Evolutionary conservation across 1,140 invertebrate genomes (phyloP).

Genomic region (Calliphora vicina): DNA sequence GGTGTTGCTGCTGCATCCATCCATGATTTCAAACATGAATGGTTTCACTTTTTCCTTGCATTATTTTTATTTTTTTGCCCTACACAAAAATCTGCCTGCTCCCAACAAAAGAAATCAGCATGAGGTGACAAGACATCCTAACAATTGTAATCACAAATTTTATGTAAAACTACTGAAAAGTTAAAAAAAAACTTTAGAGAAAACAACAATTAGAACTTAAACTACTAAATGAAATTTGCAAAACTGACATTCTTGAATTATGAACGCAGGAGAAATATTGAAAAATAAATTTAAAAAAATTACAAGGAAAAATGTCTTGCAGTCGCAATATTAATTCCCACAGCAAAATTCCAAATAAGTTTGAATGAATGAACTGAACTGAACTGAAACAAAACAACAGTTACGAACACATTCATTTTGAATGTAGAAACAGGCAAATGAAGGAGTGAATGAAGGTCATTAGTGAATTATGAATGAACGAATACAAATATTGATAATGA

Average conservation of each 20-base stretch:
- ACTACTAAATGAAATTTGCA: too few relatives aligned
- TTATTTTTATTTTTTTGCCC: too few relatives aligned
- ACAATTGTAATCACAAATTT: not conserved
- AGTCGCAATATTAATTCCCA: not conserved
- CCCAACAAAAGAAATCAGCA: slow-evolving; percentile 19
- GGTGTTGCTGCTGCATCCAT: too few relatives aligned
- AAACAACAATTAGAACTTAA: too few relatives aligned
- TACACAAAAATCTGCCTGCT: not conserved
- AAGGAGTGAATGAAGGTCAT: not conserved
- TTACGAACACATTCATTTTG: not conserved
- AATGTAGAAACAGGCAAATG: not conserved
- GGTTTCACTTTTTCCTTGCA: not conserved
- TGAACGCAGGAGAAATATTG: not conserved
- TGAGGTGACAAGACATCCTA: slow-evolving; percentile 23
- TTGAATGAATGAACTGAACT: not conserved
- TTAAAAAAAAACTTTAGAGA: too few relatives aligned
- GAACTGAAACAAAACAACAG: not conserved
- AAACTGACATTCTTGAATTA: not conserved
- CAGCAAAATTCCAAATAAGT: not conserved
- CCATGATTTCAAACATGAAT: too few relatives aligned
- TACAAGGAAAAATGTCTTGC: not conserved
- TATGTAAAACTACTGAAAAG: too few relatives aligned
- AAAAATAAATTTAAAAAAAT: not conserved
- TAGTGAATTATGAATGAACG: not conserved
- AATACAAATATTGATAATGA: not conserved